These are phyloP conservation scores for Sussaba pulchella DNA, from an alignment of 2,888 invertebrate species.

Conservation along the genomic window DNA sequence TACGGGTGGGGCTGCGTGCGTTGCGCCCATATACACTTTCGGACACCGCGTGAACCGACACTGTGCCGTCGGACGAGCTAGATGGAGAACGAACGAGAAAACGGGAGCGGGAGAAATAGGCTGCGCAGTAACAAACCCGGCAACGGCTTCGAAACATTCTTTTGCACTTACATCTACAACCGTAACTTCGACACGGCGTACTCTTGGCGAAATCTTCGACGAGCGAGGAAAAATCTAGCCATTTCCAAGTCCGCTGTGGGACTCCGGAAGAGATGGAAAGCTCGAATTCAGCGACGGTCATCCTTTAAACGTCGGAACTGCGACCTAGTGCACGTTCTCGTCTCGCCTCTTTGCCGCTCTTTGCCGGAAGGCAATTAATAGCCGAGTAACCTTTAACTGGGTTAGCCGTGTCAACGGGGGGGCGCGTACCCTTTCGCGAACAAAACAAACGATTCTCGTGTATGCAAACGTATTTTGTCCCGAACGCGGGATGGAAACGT, in stretches of 20 bases:
- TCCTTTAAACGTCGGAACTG: conserved; percentile 24
- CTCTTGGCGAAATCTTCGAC: conserved; percentile 28
- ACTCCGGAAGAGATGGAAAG: conserved; percentile 12
- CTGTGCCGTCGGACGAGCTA: conserved; percentile 33
- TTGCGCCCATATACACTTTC: conserved; percentile 44
- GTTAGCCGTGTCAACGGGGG: conserved; percentile 64
- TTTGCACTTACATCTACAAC: conserved; percentile 79
- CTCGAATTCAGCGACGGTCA: conserved; percentile 19
- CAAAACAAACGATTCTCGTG: conserved; percentile 70
- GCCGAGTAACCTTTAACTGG: conserved; percentile 69
- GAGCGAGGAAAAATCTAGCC: conserved; percentile 14
- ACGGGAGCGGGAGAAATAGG: conserved; percentile 56
- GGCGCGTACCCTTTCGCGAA: conserved; percentile 65
- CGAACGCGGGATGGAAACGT: conserved; percentile 23
- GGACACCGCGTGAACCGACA: conserved; percentile 50
- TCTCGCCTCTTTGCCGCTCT: conserved; percentile 39
- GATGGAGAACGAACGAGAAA: conserved; percentile 34
- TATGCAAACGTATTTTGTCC: conserved; percentile 71
- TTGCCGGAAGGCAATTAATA: conserved; percentile 74
- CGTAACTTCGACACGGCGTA: neutral
- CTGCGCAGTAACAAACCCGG: conserved; percentile 33
- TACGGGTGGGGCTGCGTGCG: conserved; percentile 74
- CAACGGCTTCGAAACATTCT: conserved; percentile 76
- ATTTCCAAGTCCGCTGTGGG: neutral
- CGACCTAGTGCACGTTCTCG: conserved; percentile 23